These are phyloP conservation scores for Phrixothrix hirtus DNA, from an alignment of 2,888 invertebrate species.

Conservation along the genomic window DNA sequence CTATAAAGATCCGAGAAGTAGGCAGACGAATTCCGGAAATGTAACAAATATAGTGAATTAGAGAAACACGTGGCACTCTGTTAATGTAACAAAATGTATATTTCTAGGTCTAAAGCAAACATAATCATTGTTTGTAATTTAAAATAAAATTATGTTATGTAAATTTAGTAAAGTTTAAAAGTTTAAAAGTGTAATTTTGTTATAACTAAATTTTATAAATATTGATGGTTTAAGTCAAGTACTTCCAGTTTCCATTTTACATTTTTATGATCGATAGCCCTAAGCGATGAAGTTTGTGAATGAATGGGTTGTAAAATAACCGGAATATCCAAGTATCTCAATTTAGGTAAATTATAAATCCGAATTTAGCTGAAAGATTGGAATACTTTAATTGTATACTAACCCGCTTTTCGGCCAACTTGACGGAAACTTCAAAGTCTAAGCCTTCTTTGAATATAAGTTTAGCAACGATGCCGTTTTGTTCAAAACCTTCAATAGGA, in stretches of 20 bases:
- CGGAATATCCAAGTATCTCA: slow-evolving; percentile 39
- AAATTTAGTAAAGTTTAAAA: too few relatives aligned
- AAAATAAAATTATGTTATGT: too few relatives aligned
- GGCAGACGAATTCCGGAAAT: slow-evolving; percentile 23
- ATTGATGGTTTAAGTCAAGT: slow-evolving; percentile 39
- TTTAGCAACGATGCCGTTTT: slow-evolving; percentile 76
- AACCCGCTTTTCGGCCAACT: slow-evolving; percentile 69
- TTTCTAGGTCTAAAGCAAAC: too few relatives aligned
- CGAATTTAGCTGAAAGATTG: slow-evolving; percentile 41
- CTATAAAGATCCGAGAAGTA: slow-evolving; percentile 30
- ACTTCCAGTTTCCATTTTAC: slow-evolving; percentile 38
- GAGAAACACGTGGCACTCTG: slow-evolving; percentile 17
- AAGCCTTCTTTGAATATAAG: slow-evolving; percentile 67
- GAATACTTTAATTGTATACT: slow-evolving; percentile 35
- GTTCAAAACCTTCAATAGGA: slow-evolving; percentile 76
- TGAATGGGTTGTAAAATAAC: slow-evolving; percentile 40
- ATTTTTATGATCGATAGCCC: slow-evolving; percentile 42
- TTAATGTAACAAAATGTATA: too few relatives aligned
- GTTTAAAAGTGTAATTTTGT: too few relatives aligned
- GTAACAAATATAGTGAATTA: slow-evolving; percentile 19
- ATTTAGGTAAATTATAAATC: slow-evolving; percentile 45
- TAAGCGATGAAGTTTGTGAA: slow-evolving; percentile 41
- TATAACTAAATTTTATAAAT: too few relatives aligned
- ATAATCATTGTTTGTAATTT: too few relatives aligned
- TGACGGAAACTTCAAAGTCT: slow-evolving; percentile 71